Conservation (phyloP, 2,113 vertebrate genomes). For the Mobula birostris region DNA sequence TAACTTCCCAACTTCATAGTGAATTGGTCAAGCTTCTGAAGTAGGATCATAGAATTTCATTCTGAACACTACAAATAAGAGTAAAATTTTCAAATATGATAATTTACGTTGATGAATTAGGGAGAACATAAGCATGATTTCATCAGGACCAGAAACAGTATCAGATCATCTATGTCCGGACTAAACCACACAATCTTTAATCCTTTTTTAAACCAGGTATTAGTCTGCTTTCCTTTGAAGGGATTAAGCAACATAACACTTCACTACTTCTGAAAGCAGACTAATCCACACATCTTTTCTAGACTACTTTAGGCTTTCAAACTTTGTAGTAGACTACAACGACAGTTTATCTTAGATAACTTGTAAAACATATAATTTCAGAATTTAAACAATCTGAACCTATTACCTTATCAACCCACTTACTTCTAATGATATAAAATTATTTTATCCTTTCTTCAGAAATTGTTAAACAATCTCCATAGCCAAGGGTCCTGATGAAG, state of each 20-base stretch:
- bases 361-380: not conserved
- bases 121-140: not conserved
- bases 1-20: not conserved
- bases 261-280: not conserved
- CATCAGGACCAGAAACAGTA: not conserved
- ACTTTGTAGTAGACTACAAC: not conserved
- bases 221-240: not conserved
- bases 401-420: not conserved
- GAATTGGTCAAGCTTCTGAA: not conserved
- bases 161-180: not conserved
- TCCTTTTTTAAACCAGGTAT: conserved; percentile 12
- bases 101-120: not conserved
- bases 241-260: not conserved
- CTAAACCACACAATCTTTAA: not conserved
- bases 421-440: not conserved
- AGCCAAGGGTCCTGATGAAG: not conserved
- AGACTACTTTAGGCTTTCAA: not conserved
- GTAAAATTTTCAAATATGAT: not conserved
- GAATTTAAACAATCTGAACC: not conserved
- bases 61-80: not conserved
- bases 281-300: not conserved
- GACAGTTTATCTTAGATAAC: not conserved
- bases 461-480: not conserved
- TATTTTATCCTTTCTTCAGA: not conserved
- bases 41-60: not conserved